These are phyloP conservation scores for Anoplopoma fimbria DNA, from an alignment of 2,113 vertebrate species.

Conservation along the genomic window DNA sequence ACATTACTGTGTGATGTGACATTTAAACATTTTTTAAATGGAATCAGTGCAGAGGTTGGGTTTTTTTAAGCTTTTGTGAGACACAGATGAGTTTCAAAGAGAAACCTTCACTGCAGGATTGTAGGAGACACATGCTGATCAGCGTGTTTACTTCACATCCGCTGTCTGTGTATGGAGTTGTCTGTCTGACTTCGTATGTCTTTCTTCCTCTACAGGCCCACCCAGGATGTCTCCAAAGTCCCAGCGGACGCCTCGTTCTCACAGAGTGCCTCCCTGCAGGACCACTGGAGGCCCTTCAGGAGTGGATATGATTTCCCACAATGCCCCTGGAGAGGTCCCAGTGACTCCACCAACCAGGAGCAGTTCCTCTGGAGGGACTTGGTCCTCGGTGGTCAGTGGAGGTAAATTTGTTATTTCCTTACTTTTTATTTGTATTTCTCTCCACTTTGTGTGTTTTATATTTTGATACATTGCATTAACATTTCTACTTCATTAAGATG, in stretches of 20 bases:
- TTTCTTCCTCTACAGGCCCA: constrained; percentile 85
- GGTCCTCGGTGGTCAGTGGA: constrained; percentile 98
- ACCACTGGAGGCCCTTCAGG: constrained; percentile 88
- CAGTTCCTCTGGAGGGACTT: constrained; percentile 94
- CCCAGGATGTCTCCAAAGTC: constrained; percentile 99
- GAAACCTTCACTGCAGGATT: constrained; percentile 9
- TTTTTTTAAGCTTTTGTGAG: constrained; percentile 19
- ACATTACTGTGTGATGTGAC: constrained; percentile 24
- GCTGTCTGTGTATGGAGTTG: neutral
- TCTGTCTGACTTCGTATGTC: constrained; percentile 23
- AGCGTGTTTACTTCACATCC: neutral
- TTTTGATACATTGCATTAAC: neutral
- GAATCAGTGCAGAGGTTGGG: neutral
- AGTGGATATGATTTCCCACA: constrained; percentile 93
- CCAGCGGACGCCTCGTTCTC: constrained; percentile 94
- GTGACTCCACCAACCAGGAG: constrained; percentile 87
- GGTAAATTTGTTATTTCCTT: constrained; percentile 80
- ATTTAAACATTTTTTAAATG: constrained; percentile 13
- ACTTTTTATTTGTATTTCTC: neutral
- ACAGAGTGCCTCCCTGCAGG: constrained; percentile 92
- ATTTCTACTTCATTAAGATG: neutral
- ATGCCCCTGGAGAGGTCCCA: constrained; percentile 88
- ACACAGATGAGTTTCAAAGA: constrained; percentile 25
- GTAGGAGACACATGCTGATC: neutral
- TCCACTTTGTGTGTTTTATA: neutral